Evolutionary conservation across 2,113 vertebrate species (phyloP).

Genomic region (Oreotragus oreotragus): DNA sequence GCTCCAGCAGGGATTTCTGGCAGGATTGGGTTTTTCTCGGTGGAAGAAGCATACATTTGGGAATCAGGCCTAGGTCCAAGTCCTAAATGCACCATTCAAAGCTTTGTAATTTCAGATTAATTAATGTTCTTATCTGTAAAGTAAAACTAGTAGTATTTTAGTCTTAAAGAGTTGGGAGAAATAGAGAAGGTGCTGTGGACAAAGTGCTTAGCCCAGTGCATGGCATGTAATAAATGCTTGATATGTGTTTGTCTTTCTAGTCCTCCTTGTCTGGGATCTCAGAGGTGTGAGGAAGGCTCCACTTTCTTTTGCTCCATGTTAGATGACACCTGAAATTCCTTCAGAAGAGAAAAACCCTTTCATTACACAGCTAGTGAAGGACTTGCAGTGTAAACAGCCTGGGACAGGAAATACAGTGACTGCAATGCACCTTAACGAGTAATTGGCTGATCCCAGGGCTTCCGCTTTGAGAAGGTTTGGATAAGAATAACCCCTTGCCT

Average conservation of each 20-base stretch:
- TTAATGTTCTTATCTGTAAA: background rate
- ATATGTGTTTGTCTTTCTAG: background rate
- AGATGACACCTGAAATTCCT: conserved; percentile 9
- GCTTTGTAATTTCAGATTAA: background rate
- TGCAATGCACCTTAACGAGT: background rate
- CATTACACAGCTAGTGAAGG: background rate
- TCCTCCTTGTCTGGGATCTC: background rate
- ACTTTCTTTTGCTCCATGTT: background rate
- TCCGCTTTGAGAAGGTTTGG: background rate
- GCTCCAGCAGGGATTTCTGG: background rate
- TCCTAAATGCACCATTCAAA: background rate
- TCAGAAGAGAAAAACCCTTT: background rate
- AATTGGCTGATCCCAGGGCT: conserved; percentile 4
- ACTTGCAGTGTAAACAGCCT: background rate
- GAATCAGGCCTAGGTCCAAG: background rate
- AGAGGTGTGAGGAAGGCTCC: background rate
- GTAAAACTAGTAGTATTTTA: background rate
- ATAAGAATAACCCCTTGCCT: background rate
- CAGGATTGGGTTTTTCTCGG: background rate
- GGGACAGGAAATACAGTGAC: background rate
- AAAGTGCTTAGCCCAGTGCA: background rate
- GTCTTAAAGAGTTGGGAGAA: background rate
- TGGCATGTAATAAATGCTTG: background rate
- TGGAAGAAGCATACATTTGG: background rate
- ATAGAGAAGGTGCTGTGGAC: background rate